Evolutionary conservation across 2,113 vertebrate genomes (phyloP).

Genomic region (Pedionomus torquatus): DNA sequence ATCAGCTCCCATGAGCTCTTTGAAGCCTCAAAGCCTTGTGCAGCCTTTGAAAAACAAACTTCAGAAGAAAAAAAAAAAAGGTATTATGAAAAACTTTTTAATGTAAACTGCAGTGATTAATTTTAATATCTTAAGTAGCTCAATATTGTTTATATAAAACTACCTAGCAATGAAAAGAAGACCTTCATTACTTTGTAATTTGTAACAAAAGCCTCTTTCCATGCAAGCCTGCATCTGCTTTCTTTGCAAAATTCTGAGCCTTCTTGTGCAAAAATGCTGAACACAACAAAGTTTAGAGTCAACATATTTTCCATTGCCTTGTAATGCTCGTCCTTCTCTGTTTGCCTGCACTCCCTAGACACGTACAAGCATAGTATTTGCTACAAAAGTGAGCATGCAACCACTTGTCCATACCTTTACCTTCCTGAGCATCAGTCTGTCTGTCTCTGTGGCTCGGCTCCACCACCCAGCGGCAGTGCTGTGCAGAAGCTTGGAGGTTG

Average conservation of each 20-base stretch:
- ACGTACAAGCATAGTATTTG: neutral
- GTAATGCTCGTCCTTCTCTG: neutral
- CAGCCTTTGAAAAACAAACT: neutral
- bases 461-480: rapidly evolving
- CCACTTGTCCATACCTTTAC: neutral
- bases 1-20: neutral
- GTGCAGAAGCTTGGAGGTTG: neutral
- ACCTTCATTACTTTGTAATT: neutral
- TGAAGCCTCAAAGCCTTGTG: neutral
- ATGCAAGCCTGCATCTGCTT: neutral
- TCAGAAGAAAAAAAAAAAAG: neutral
- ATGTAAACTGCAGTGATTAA: neutral
- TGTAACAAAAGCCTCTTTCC: neutral
- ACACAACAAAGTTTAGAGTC: neutral
- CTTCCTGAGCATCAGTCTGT: neutral
- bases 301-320: neutral
- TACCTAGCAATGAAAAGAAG: neutral
- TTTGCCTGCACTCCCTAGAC: neutral
- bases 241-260: neutral
- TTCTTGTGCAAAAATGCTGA: neutral
- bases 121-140: neutral
- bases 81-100: neutral
- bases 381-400: neutral
- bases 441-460: neutral
- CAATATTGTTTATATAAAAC: neutral